Evolutionary conservation across 1,140 invertebrate genomes (phyloP), one percentile per base, ranked within the genome.

Genomic region (Riptortus pedestris): DNA sequence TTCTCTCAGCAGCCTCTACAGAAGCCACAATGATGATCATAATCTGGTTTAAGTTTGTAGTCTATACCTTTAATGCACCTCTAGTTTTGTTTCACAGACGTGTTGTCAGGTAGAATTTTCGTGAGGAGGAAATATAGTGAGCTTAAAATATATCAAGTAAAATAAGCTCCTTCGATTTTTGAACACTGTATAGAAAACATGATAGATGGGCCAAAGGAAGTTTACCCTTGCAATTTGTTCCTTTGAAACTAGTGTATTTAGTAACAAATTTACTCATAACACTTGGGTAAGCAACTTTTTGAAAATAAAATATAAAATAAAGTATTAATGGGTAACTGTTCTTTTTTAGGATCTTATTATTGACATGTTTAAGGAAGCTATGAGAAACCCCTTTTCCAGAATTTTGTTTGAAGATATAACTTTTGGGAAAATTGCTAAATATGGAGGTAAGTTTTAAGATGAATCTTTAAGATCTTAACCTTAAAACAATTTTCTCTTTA

Each of bases 371-470:
- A 24, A 24, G 24, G 26, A 55, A 55, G 20, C 26, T 24, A 55
- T 16, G 1, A 55, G 26, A 2, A 24, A 27, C 16, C 20, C 22
- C 16, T 1, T 55, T 24, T 45, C 11, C 18, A 12, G 47, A 45
- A 29, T 38, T 14, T 24, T 64, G n/a, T 47, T 43, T 12, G n/a
- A 58, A 22, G 22, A 59, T 5, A 47, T 43, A 45, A 2, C 26
- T 20, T 16, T 22, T 24, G 31, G 29, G 20, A 64, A 64, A 26
- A 18, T 59, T 26, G 55, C 47, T n/a, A 64, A 48, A 47, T 48
- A 45, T 47, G 60, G 16, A 27, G 43, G 26, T 48, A 22, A 48
- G 38, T 48, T n/a, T 47, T 18, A 22, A 52, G n/a, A n/a, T n/a
- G n/a, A n/a, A n/a, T n/a, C n/a, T n/a, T n/a, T n/a, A n/a, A n/a